phyloP scores from a whole-genome alignment of 2,113 vertebrate species.

The Nipponia nippon region DNA sequence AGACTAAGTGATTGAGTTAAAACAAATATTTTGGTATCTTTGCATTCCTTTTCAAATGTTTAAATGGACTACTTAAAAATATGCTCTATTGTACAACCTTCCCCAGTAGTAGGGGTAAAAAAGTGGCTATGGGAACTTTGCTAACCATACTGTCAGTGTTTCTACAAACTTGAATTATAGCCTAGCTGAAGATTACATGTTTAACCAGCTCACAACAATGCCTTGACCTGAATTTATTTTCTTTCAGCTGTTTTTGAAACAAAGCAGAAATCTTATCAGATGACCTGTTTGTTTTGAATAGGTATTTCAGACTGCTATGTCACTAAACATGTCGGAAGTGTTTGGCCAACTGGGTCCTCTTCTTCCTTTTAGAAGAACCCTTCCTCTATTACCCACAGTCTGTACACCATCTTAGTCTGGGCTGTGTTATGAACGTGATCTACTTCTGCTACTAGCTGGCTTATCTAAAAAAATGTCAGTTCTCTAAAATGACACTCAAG shows the following conservation, averaged over 20 bases:
- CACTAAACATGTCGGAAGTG: not conserved
- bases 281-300: not conserved
- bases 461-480: not conserved
- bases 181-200: not conserved
- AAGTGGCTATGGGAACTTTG: not conserved
- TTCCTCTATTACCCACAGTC: not conserved
- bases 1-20: not conserved
- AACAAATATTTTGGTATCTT: not conserved
- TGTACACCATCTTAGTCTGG: not conserved
- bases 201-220: not conserved
- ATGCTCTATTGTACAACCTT: not conserved
- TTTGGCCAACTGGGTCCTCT: not conserved
- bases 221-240: not conserved
- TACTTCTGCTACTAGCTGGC: not conserved
- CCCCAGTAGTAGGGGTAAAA: not conserved
- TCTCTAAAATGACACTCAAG: not conserved
- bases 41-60: not conserved
- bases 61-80: not conserved
- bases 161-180: not conserved
- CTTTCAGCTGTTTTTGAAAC: not conserved
- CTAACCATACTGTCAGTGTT: not conserved
- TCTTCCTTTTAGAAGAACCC: not conserved
- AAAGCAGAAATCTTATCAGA: not conserved
- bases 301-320: not conserved
- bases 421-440: not conserved